phyloP scores from a whole-genome alignment of 2,888 invertebrate species.

The Osedax frankpressi region DNA sequence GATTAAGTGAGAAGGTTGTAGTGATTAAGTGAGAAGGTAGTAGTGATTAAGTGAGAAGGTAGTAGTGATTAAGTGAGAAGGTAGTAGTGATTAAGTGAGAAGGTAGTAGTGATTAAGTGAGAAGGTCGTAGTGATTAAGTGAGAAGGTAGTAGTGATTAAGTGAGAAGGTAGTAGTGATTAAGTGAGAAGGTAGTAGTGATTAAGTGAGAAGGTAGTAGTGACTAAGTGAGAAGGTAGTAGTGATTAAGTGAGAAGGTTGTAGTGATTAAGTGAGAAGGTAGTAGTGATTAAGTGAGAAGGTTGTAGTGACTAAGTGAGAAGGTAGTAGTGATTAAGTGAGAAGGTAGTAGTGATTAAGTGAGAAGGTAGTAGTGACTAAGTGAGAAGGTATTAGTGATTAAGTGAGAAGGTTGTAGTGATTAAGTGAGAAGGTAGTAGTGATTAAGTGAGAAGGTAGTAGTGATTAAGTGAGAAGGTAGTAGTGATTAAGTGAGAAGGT shows the following conservation, averaged over 20 bases:
- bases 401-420: background rate
- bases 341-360: background rate
- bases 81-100: background rate
- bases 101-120: background rate
- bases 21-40: no score
- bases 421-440: background rate
- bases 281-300: conserved; percentile 65
- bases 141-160: no score
- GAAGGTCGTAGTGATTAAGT: background rate
- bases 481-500: background rate
- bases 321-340: no score
- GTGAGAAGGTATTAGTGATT: background rate
- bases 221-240: background rate
- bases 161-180: background rate
- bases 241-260: background rate
- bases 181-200: background rate
- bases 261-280: no score
- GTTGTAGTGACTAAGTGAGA: conserved; percentile 56
- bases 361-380: background rate
- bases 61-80: background rate
- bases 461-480: no score
- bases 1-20: no score
- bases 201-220: background rate
- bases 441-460: no score
- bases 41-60: background rate